Percentiles rank a stretch among this genome's conserved stretches.
Conservation (phyloP, 1,140 invertebrate genomes). For the Papilio machaon region DNA sequence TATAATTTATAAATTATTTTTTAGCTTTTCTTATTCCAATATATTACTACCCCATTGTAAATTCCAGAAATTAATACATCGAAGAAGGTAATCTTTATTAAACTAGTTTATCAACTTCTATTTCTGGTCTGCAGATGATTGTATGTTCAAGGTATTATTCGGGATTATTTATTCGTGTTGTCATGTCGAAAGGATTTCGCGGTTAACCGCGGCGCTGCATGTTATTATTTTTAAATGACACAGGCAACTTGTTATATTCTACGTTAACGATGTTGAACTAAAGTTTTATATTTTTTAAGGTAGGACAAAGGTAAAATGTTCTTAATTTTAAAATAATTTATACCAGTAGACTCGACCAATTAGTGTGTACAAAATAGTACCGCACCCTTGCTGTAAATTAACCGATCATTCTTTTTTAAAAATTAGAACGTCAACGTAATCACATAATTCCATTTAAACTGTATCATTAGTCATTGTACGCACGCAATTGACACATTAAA, state of each 20-base stretch:
- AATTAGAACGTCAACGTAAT: slow-evolving; percentile 19
- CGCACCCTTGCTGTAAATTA: slow-evolving; percentile 14
- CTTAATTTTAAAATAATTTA: background rate
- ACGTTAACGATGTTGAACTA: background rate
- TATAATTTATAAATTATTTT: too few relatives aligned
- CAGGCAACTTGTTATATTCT: background rate
- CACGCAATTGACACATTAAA: slow-evolving; percentile 72
- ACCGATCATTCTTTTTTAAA: slow-evolving; percentile 13
- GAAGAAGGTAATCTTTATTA: background rate
- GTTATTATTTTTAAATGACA: slow-evolving; percentile 9
- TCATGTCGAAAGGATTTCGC: background rate
- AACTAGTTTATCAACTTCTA: background rate
- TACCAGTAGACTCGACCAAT: background rate
- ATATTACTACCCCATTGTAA: too few relatives aligned
- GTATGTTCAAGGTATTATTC: background rate
- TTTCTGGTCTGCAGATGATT: background rate
- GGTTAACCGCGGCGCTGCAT: background rate
- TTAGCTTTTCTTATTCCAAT: too few relatives aligned
- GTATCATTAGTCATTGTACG: slow-evolving; percentile 48
- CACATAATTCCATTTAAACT: slow-evolving; percentile 33
- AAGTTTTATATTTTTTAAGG: background rate
- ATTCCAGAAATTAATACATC: background rate
- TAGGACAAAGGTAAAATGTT: background rate
- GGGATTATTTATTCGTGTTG: background rate
- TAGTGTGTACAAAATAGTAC: background rate